Percentiles rank a stretch among this genome's conserved stretches.
These are phyloP conservation scores for Lottia gigantea DNA, from an alignment of 2,888 invertebrate species.

Conservation along the genomic window DNA sequence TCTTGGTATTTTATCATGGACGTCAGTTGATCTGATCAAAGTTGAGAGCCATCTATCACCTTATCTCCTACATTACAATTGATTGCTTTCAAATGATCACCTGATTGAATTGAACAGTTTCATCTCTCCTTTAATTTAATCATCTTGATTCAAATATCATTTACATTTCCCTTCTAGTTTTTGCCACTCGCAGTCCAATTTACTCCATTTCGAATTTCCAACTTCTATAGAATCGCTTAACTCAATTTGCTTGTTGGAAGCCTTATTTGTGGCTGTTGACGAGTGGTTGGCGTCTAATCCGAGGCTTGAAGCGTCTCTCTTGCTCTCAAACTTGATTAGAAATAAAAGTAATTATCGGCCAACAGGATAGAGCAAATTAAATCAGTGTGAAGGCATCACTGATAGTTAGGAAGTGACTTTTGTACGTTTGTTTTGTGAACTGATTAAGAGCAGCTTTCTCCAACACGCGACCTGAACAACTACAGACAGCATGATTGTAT, in stretches of 20 bases:
- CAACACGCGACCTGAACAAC: background rate
- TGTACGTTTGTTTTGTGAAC: slow-evolving; percentile 35
- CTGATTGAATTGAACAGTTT: slow-evolving; percentile 34
- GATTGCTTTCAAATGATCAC: slow-evolving; percentile 40
- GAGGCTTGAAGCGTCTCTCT: slow-evolving; percentile 17
- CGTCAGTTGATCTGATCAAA: slow-evolving; percentile 2
- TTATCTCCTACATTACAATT: slow-evolving; percentile 31
- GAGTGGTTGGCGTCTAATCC: slow-evolving; percentile 17
- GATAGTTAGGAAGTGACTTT: slow-evolving; percentile 38
- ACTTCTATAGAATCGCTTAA: slow-evolving; percentile 18
- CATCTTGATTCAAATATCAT: slow-evolving; percentile 26
- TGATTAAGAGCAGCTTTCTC: slow-evolving; percentile 22
- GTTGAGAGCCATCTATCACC: slow-evolving; percentile 9
- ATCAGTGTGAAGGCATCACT: slow-evolving; percentile 21
- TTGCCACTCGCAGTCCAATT: background rate
- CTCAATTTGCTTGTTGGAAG: slow-evolving; percentile 21
- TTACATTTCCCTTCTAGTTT: slow-evolving; percentile 23
- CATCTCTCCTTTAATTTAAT: slow-evolving; percentile 24
- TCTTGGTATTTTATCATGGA: background rate
- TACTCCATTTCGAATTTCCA: background rate
- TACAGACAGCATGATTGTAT: too few species aligned
- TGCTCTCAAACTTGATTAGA: slow-evolving; percentile 20
- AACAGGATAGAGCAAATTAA: slow-evolving; percentile 23
- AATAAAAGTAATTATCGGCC: slow-evolving; percentile 24
- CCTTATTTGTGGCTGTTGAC: slow-evolving; percentile 14